phyloP scores from a whole-genome alignment of 2,888 invertebrate genomes.

The Pammene fasciana region DNA sequence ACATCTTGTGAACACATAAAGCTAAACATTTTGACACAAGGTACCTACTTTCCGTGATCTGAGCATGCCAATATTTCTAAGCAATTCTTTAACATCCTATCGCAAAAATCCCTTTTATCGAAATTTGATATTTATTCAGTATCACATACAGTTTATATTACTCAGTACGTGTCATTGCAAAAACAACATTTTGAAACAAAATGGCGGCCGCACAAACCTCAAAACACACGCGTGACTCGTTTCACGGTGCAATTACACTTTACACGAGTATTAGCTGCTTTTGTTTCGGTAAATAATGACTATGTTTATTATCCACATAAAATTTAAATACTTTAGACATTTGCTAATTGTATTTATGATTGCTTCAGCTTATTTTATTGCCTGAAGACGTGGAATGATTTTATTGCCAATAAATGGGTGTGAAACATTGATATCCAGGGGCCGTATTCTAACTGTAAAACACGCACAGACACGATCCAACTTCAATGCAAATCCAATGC shows the following conservation, averaged over 20 bases:
- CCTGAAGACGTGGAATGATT: neutral
- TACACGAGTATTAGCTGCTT: conserved; percentile 24
- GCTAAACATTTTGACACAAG: too few relatives aligned
- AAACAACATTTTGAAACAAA: neutral
- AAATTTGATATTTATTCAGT: neutral
- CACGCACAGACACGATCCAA: too few relatives aligned
- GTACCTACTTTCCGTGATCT: too few relatives aligned
- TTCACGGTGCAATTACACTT: conserved; percentile 28
- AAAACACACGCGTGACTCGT: conserved; percentile 13
- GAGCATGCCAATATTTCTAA: too few relatives aligned
- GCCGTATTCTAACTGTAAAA: too few relatives aligned
- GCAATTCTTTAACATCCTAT: too few relatives aligned
- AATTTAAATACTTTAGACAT: conserved; percentile 9
- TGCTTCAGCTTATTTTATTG: neutral
- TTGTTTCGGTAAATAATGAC: conserved; percentile 15
- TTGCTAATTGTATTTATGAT: conserved; percentile 15
- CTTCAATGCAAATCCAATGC: too few relatives aligned
- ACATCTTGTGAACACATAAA: too few relatives aligned
- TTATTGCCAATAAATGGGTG: neutral
- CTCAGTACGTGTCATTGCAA: neutral
- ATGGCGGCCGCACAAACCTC: neutral
- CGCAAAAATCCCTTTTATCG: neutral
- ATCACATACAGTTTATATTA: neutral
- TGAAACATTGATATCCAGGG: neutral
- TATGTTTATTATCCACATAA: conserved; percentile 6